phyloP scores from a whole-genome alignment of 2,888 invertebrate genomes.

The Apamea anceps region DNA sequence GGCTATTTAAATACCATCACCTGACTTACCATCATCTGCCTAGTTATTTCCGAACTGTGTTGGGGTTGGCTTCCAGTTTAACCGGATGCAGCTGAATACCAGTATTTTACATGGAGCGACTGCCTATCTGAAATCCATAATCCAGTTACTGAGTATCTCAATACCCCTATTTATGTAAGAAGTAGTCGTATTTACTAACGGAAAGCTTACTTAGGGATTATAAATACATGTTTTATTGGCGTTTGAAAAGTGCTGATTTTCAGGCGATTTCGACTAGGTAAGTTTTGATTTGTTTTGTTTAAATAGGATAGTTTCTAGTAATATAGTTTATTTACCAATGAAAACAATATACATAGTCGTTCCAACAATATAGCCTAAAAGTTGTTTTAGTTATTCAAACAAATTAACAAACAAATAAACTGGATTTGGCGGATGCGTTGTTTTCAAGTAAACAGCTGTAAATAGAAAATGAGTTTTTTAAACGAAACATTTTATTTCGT shows the following conservation, averaged over 20 bases:
- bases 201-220: background rate
- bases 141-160: too few species aligned
- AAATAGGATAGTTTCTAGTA: background rate
- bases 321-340: background rate
- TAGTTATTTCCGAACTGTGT: too few species aligned
- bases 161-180: background rate
- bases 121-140: background rate
- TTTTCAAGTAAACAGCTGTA: background rate
- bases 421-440: background rate
- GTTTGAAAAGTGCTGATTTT: conserved; percentile 17
- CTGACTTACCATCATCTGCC: background rate
- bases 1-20: background rate
- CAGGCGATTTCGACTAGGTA: background rate
- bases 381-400: background rate
- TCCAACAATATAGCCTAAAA: background rate
- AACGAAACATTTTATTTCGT: too few species aligned
- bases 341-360: too few species aligned
- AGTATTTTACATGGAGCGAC: too few species aligned
- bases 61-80: too few species aligned
- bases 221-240: background rate
- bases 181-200: background rate
- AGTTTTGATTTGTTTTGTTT: conserved; percentile 12
- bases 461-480: background rate
- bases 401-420: background rate
- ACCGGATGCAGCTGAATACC: too few species aligned